These are phyloP conservation scores for Liodrosophila aerea DNA, from an alignment of 2,888 invertebrate species.

Conservation along the genomic window DNA sequence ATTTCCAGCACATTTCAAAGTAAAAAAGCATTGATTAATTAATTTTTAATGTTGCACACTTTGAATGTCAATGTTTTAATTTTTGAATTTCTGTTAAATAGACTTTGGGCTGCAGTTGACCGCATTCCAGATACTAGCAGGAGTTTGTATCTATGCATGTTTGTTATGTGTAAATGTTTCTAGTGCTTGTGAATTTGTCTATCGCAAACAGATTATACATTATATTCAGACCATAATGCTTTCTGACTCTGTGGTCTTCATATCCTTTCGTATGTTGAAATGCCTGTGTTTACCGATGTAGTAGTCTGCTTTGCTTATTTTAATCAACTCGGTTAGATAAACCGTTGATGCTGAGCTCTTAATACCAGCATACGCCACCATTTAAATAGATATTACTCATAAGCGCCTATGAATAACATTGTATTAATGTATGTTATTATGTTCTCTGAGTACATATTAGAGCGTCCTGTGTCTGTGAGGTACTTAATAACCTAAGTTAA, in stretches of 20 bases:
- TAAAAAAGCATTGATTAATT: too few relatives aligned
- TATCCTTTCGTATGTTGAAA: slow-evolving; percentile 24
- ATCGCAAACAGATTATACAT: slow-evolving; percentile 18
- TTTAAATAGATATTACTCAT: slow-evolving; percentile 47
- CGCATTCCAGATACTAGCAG: too few relatives aligned
- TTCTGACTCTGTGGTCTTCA: slow-evolving; percentile 4
- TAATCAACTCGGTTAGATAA: too few relatives aligned
- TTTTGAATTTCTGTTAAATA: too few relatives aligned
- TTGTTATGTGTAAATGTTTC: slow-evolving; percentile 2
- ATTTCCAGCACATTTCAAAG: too few relatives aligned
- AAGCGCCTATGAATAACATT: slow-evolving; percentile 33
- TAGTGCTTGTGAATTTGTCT: slow-evolving; percentile 20
- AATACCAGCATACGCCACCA: slow-evolving; percentile 19
- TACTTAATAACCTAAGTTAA: slow-evolving; percentile 42
- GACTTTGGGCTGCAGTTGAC: too few relatives aligned
- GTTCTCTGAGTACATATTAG: slow-evolving; percentile 48
- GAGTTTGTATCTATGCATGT: neutral
- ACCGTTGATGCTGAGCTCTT: too few relatives aligned
- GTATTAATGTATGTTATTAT: slow-evolving; percentile 25
- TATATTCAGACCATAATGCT: slow-evolving; percentile 12
- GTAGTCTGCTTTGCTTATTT: too few relatives aligned
- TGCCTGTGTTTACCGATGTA: neutral
- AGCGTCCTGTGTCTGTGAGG: slow-evolving; percentile 12
- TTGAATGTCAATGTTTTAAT: too few relatives aligned
- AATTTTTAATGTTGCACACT: too few relatives aligned